These are phyloP conservation scores for Diorhabda carinulata DNA, from an alignment of 1,140 invertebrate genomes.

Conservation along the genomic window DNA sequence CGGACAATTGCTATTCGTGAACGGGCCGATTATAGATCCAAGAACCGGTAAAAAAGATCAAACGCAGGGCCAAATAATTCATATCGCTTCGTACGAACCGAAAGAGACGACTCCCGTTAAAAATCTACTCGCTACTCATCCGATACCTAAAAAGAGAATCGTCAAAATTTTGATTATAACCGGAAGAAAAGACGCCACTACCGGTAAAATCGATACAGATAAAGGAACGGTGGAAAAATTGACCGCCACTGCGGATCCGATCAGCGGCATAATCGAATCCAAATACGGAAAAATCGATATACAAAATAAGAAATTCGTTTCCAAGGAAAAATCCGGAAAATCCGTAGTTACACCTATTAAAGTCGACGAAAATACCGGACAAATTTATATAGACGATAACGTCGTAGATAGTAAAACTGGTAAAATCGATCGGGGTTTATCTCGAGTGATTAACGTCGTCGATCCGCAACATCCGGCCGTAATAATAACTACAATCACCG, in stretches of 20 bases:
- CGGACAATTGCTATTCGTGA: conserved; percentile 64
- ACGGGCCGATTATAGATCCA: conserved; percentile 51
- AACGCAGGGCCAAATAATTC: conserved; percentile 41
- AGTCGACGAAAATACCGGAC: conserved; percentile 59
- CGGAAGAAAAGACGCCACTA: conserved; percentile 56
- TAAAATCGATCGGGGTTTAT: conserved; percentile 58
- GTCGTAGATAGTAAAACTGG: conserved; percentile 57
- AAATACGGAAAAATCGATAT: conserved; percentile 59
- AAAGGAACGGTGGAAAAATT: conserved; percentile 55
- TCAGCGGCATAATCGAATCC: conserved; percentile 55
- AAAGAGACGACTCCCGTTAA: conserved; percentile 54
- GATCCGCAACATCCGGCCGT: conserved; percentile 64
- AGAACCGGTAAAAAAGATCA: conserved; percentile 43
- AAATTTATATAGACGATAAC: conserved; percentile 59
- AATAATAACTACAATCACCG: conserved; percentile 60
- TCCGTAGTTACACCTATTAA: conserved; percentile 55
- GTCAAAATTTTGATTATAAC: conserved; percentile 54
- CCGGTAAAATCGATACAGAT: conserved; percentile 54
- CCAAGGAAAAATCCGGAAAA: conserved; percentile 56
- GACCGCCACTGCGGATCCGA: conserved; percentile 54
- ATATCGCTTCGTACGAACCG: conserved; percentile 42
- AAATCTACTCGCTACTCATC: conserved; percentile 54
- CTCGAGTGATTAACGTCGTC: conserved; percentile 61
- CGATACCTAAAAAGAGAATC: conserved; percentile 44
- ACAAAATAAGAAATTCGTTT: conserved; percentile 52